Base-by-base conservation (phyloP, 1,140 invertebrate species). In the Lineus longissimus region DNA sequence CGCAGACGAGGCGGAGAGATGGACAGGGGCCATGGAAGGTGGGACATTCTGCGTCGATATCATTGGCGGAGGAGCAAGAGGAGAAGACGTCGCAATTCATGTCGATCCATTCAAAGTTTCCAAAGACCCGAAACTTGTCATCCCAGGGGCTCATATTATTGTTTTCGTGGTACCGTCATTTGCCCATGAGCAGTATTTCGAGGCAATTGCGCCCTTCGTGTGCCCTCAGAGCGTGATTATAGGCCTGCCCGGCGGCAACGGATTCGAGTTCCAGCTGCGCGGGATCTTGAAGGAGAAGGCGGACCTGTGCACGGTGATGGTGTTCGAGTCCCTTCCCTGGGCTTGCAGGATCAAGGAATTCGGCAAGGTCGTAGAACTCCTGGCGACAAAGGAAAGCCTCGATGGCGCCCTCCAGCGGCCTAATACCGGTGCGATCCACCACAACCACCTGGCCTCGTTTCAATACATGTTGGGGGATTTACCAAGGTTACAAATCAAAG, bases 311-410 rank as follows among this genome's bases (percentile, higher is more conserved):
- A 60, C 51, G n/a, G 57, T 73, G 66, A 59, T 77, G 51, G 68
- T 65, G n/a, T 73, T 71, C 56, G 70, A 74, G 36, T 57, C 66
- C n/a, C 58, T 68, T 23, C 74, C 76, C 13, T 77, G 74, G 74
- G 63, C 66, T 1, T 64, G 69, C 55, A 64, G 64, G 22, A 67
- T 77, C 15, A 29, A 63, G n/a, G 69, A 73, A 47, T 77, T 70
- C 51, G 76, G 74, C 4, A 69, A 63, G 30, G 15, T 15, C 33
- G 69, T 71, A 31, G 61, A 70, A 19, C 57, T 75, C 51, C 59
- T 71, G 1, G 69, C 66, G 11, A 62, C 61, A 29, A 73, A 75
- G 55, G 66, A 75, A 45, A 62, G 63, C 0, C 43, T 76, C 0
- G 56, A 59, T 2, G 64, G 60, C 40, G 60, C 69, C 15, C 36